Conservation (phyloP, 1,140 invertebrate genomes). For the Drosophila watanabei region DNA sequence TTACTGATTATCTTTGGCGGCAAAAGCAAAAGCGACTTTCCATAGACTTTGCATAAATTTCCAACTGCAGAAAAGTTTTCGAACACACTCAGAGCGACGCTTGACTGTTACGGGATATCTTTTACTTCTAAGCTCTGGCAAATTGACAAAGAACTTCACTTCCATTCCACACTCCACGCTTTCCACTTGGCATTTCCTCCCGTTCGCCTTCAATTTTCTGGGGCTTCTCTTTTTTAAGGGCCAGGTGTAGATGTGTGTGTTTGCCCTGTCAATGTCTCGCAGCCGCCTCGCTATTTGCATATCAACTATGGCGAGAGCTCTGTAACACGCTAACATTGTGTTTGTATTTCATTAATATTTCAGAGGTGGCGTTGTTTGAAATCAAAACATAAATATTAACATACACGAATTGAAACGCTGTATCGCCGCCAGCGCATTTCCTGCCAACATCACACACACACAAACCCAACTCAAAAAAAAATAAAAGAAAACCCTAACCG, state of each 20-base stretch:
- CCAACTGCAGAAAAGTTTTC: slow-evolving; percentile 29
- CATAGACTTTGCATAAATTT: slow-evolving; percentile 83
- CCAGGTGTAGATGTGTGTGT: slow-evolving; percentile 27
- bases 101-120: slow-evolving; percentile 58
- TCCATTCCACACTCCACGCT: not conserved
- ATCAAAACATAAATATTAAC: slow-evolving; percentile 85
- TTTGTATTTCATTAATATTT: slow-evolving; percentile 84
- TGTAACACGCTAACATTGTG: slow-evolving; percentile 76
- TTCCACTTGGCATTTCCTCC: slow-evolving; percentile 4
- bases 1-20: slow-evolving; percentile 77
- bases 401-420: slow-evolving; percentile 83
- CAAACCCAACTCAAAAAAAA: slow-evolving; percentile 15
- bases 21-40: slow-evolving; percentile 61
- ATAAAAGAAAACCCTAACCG: slow-evolving; percentile 15
- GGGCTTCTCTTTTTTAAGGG: slow-evolving; percentile 57
- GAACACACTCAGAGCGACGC: slow-evolving; percentile 19
- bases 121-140: slow-evolving; percentile 80
- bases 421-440: slow-evolving; percentile 76
- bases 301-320: slow-evolving; percentile 66
- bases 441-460: slow-evolving; percentile 42
- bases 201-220: slow-evolving; percentile 60
- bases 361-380: slow-evolving; percentile 84
- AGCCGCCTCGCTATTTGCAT: slow-evolving; percentile 74
- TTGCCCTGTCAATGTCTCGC: slow-evolving; percentile 55
- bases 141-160: slow-evolving; percentile 80